Percentiles rank a stretch among this genome's conserved stretches.
Conservation (phyloP, 2,888 invertebrate species). For the Ametastegia equiseti region DNA sequence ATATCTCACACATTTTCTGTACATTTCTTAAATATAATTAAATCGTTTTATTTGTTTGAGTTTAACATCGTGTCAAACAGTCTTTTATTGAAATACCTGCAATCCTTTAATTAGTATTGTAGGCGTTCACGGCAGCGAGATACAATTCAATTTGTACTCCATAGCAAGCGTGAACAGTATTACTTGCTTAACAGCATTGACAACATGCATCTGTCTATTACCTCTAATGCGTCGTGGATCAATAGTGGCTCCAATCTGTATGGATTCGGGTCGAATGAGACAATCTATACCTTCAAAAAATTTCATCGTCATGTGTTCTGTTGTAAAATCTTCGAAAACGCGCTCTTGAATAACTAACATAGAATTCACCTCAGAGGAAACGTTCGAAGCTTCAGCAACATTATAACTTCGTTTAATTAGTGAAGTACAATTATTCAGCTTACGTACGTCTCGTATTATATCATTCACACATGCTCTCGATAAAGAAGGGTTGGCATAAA, state of each 20-base stretch:
- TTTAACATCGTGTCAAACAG: too few relatives aligned
- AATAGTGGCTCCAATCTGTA: not conserved
- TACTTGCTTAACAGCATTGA: constrained; percentile 25
- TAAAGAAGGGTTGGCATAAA: not conserved
- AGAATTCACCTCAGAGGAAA: not conserved
- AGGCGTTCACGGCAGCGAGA: too few relatives aligned
- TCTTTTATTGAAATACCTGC: too few relatives aligned
- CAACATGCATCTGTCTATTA: too few relatives aligned
- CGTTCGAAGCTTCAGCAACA: not conserved
- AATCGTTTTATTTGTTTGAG: too few relatives aligned
- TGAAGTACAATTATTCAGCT: not conserved
- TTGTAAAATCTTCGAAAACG: not conserved
- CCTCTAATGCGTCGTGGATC: not conserved
- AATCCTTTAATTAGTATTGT: too few relatives aligned
- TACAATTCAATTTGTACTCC: too few relatives aligned
- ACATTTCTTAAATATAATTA: too few relatives aligned
- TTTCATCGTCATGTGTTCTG: not conserved
- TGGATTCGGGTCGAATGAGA: not conserved
- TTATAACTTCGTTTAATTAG: not conserved
- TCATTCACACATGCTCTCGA: not conserved
- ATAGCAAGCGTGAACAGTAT: too few relatives aligned
- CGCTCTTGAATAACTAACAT: constrained; percentile 23
- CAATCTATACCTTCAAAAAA: not conserved
- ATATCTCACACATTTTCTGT: too few relatives aligned
- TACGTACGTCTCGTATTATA: not conserved